Base-by-base conservation (phyloP, 2,113 vertebrate species). In the Istiophorus platypterus region DNA sequence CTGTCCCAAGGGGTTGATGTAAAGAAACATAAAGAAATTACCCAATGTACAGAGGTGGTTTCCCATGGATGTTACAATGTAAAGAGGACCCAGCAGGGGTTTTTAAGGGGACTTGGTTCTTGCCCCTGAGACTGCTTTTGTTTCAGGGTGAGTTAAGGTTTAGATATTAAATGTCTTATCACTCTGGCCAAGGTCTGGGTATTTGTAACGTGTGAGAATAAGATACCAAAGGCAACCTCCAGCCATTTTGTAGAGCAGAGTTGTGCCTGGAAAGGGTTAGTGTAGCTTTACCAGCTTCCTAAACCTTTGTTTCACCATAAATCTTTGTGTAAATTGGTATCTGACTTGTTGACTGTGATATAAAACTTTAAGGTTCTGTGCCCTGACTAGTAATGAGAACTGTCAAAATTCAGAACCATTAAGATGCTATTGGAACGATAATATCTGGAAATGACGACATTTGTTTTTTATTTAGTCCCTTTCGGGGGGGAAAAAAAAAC, bases 141-240 rank as follows among this genome's bases (percentile, higher is more conserved):
- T 78, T 83, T 79, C 57, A 69, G n/a, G 2, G 5, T 12, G 9
- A 58, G 34, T 26, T 74, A 26, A 68, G 57, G 29, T 78, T 73
- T 78, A 34, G 61, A 65, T 65, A 84, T 78, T 57, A 81, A 88
- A 76, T 26, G 3, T 12, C 51, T 81, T 83, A 74, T 85, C 75
- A 56, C 65, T 77, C 2, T 7, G 12, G 18, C 41, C 29, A 54
- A 76, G 59, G 47, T 79, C 27, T 78, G 17, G 49, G 27, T 71
- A 56, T 72, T 67, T 37, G 26, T 72, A 71, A 70, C 42, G 65
- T 82, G 78, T 59, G 7, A 72, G 20, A 61, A 42, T 5, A 26
- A 80, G 54, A 67, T 73, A 72, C 34, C n/a, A 62, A 61, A 62
- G 41, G 3, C 45, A 70, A 22, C 54, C 49, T 57, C 8, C 22